These are phyloP conservation scores for Rafetus swinhoei DNA, from an alignment of 2,113 vertebrate species.

Conservation along the genomic window DNA sequence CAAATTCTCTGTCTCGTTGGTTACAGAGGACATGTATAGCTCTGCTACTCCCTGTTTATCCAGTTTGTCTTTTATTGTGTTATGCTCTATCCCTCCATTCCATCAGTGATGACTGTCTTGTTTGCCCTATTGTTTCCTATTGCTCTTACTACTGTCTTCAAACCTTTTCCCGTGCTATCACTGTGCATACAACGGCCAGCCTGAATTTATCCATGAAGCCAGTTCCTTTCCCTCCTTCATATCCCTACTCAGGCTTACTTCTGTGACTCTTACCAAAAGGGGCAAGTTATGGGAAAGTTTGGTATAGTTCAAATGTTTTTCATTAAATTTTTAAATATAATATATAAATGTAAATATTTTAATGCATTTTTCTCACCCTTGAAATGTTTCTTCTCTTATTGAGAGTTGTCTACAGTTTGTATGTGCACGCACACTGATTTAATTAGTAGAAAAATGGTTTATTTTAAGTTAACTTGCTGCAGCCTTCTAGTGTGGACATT, in stretches of 20 bases:
- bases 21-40: neutral
- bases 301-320: neutral
- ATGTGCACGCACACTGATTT: neutral
- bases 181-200: neutral
- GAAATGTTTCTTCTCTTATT: neutral
- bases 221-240: neutral
- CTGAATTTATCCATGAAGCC: neutral
- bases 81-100: neutral
- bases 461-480: rapidly evolving
- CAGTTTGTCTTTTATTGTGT: neutral
- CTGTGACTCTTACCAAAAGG: rapidly evolving
- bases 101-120: neutral
- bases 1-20: neutral
- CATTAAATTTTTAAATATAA: neutral
- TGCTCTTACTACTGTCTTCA: neutral
- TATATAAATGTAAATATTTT: neutral
- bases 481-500: neutral
- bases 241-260: neutral
- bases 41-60: neutral
- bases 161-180: neutral
- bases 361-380: neutral
- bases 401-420: neutral
- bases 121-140: neutral
- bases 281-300: neutral
- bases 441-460: neutral